Percentiles rank a stretch among this genome's conserved stretches.
phyloP scores from a whole-genome alignment of 1,140 invertebrate genomes.

The Papilio polyxenes region DNA sequence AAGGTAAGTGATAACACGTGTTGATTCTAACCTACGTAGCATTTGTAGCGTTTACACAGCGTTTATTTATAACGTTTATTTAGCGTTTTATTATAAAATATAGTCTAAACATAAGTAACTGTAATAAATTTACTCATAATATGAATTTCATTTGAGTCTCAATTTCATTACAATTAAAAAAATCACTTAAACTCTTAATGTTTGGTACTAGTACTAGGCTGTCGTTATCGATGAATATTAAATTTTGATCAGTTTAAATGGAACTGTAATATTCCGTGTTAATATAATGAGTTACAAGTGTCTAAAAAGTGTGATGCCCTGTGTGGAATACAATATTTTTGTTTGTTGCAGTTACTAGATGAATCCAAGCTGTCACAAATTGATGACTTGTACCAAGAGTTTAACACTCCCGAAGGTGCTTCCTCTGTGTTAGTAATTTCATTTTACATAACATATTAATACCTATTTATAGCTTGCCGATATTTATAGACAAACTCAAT shows the following conservation, averaged over 20 bases:
- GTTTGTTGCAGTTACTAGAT: conserved; percentile 86
- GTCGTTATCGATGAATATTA: too few relatives aligned
- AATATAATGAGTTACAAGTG: too few relatives aligned
- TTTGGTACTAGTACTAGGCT: too few relatives aligned
- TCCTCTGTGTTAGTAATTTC: conserved; percentile 89
- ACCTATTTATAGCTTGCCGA: background rate
- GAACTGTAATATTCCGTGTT: too few relatives aligned
- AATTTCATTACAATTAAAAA: too few relatives aligned
- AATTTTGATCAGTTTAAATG: too few relatives aligned
- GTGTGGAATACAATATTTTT: conserved; percentile 24
- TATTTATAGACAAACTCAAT: background rate
- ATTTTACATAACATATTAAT: background rate
- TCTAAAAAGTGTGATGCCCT: background rate
- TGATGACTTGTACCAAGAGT: conserved; percentile 95
- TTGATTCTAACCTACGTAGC: conserved; percentile 64
- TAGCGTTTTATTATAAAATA: background rate
- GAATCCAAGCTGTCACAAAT: conserved; percentile 94
- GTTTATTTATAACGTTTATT: too few relatives aligned
- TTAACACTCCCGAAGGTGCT: conserved; percentile 92
- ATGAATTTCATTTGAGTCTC: too few relatives aligned
- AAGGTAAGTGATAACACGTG: conserved; percentile 87
- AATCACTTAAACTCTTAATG: too few relatives aligned
- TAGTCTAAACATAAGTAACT: too few relatives aligned
- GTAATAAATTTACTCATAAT: too few relatives aligned
- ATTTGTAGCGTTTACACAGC: background rate